Conservation (phyloP, 2,113 vertebrate genomes). For the Isurus oxyrinchus region DNA sequence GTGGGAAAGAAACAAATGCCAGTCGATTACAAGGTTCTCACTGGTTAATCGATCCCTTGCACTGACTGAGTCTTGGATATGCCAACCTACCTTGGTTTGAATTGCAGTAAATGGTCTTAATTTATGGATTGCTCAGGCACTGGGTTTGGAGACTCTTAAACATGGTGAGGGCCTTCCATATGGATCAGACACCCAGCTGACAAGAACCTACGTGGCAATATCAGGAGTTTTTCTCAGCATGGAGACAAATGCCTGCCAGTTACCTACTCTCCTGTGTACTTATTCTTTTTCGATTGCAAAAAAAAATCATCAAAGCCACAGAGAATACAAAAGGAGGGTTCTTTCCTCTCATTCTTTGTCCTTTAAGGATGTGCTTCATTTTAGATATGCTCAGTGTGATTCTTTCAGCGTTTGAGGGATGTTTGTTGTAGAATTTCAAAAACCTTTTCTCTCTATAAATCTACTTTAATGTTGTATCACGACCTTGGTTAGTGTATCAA, state of each 20-base stretch:
- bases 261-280: background rate
- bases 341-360: background rate
- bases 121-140: background rate
- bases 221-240: background rate
- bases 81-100: background rate
- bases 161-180: background rate
- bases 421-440: background rate
- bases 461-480: background rate
- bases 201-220: background rate
- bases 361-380: background rate
- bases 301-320: background rate
- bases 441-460: background rate
- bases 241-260: background rate
- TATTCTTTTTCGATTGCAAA: background rate
- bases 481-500: background rate
- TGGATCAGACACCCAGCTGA: background rate
- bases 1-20: background rate
- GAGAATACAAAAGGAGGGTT: background rate
- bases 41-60: background rate
- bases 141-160: background rate
- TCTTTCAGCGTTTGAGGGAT: background rate
- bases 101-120: background rate
- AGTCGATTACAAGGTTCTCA: background rate
- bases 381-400: background rate
- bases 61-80: background rate